Percentiles rank a stretch among this genome's conserved stretches.
phyloP scores from a whole-genome alignment of 2,888 invertebrate genomes.

The Tiliacea citrago region DNA sequence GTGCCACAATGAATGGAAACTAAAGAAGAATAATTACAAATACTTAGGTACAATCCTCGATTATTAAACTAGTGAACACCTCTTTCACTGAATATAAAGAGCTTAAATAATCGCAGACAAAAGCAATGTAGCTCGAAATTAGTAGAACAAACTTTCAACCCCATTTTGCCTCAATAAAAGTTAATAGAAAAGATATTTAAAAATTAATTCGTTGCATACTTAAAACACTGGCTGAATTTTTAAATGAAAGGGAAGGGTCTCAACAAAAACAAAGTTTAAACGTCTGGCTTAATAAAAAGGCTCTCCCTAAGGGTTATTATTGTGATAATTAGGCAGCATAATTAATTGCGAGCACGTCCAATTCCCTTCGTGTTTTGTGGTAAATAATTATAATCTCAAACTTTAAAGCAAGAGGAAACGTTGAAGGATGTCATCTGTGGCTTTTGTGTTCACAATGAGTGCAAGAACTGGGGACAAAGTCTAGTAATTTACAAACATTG shows the following conservation, averaged over 20 bases:
- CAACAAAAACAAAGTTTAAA: slow-evolving; percentile 71
- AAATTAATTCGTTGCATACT: slow-evolving; percentile 39
- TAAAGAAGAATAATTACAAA: background rate
- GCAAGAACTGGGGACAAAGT: background rate
- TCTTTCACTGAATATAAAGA: slow-evolving; percentile 13
- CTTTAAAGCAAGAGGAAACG: slow-evolving; percentile 10
- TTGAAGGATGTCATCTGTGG: slow-evolving; percentile 14
- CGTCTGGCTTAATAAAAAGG: slow-evolving; percentile 69
- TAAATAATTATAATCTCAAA: slow-evolving; percentile 63
- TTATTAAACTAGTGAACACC: slow-evolving; percentile 8
- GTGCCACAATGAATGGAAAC: background rate
- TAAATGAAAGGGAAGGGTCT: slow-evolving; percentile 20
- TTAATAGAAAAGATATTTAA: slow-evolving; percentile 32
- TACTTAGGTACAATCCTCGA: too few species aligned
- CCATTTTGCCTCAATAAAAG: slow-evolving; percentile 27
- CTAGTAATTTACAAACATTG: background rate
- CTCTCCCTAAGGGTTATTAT: slow-evolving; percentile 74
- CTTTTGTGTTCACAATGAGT: slow-evolving; percentile 3
- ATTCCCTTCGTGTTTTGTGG: slow-evolving; percentile 48
- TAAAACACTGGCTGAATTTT: slow-evolving; percentile 40
- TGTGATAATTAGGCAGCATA: slow-evolving; percentile 79
- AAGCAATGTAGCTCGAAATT: slow-evolving; percentile 35
- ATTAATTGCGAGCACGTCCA: slow-evolving; percentile 65
- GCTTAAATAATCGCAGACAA: slow-evolving; percentile 5
- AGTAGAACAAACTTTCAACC: slow-evolving; percentile 13